Evolutionary conservation across 1,140 invertebrate genomes (phyloP), one percentile per base, ranked within the genome.

Genomic region (Formica exsecta): DNA sequence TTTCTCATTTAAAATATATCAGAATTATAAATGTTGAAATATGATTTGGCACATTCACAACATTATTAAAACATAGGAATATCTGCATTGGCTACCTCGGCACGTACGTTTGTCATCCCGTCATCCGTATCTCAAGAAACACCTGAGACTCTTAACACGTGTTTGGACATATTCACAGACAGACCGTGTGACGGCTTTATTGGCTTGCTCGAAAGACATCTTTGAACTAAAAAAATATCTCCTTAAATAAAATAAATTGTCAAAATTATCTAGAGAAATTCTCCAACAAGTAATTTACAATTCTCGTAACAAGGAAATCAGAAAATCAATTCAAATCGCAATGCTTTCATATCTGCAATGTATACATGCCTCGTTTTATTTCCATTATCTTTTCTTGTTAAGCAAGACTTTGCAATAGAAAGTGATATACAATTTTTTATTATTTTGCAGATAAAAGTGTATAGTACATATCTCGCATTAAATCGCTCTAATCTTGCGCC

Each of bases 181-280:
- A 11, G 48, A 48, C 3, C n/a, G 7, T 44, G 64, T 44, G 64
- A 66, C 57, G 19, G 8, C 44, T 79, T 36, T 64, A 79, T 66
- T 79, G 4, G 13, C n/a, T 68, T 11, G 13, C 25, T 64, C 9
- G 29, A 41, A 19, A 29, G 29, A 65, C 13, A 8, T 70, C n/a
- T 44, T 68, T 54, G 36, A 68, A 36, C 13, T 70, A 25, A 32
- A 32, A 3, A 32, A 32, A 70, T 51, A 54, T n/a, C 13, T 7
- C 32, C 11, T 54, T 38, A 36, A 68, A 41, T 57, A 57, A 80
- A 80, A 80, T 36, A 32, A 70, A 68, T n/a, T n/a, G 76, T n/a
- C 44, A 7, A 5, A 68, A 19, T 51, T 51, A 51, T 51, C 44
- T 48, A 16, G 16, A 16, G 5, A 51, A 51, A 19, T 51, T 51